Base-by-base conservation (phyloP, 1,140 invertebrate genomes). In the Calosoma granatense region DNA sequence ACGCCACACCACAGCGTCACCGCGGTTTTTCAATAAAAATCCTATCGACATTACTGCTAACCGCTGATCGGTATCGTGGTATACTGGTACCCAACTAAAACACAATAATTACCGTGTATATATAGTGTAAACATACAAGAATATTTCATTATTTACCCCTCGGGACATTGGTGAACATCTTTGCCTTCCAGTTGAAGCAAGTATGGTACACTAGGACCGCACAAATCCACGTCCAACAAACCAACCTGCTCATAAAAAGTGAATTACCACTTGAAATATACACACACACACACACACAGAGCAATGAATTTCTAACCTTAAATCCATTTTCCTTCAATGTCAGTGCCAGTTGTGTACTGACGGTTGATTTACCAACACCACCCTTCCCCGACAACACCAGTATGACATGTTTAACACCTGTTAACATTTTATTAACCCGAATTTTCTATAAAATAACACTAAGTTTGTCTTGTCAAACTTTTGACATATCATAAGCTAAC, bases 341-440 rank as follows among this genome's bases (percentile, higher is more conserved):
- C 58, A 95, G 73, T 1, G 94, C 90, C 30, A 98, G 67, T 53
- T 94, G 81, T 0, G 88, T 85, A 22, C 92, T 91, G n/a, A 98
- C 80, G 15, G 92, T 95, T 63, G 90, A 94, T 74, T 98, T 98
- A 12, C 96, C 96, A 21, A 98, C 96, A 41, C 96, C 96, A 1
- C 96, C 96, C 80, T 99, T 99, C 0, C 96, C 96, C 6, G 95
- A 98, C 11, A 98, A 74, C 14, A 98, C 79, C 19, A 98, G 71
- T 59, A 98, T 83, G 73, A 98, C 94, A 66, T 94, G 79, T 70
- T 89, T 91, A 0, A 97, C 88, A 61, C 76, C 76, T n/a, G 80
- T 74, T 20, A 98, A 64, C 68, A 71, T 71, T 36, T 59, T 63
- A 30, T 2, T 54, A 58, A 56, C 39, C n/a, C n/a, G n/a, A n/a